Evolutionary conservation across 2,113 vertebrate species (phyloP).

Genomic region (Ailuropoda melanoleuca): DNA sequence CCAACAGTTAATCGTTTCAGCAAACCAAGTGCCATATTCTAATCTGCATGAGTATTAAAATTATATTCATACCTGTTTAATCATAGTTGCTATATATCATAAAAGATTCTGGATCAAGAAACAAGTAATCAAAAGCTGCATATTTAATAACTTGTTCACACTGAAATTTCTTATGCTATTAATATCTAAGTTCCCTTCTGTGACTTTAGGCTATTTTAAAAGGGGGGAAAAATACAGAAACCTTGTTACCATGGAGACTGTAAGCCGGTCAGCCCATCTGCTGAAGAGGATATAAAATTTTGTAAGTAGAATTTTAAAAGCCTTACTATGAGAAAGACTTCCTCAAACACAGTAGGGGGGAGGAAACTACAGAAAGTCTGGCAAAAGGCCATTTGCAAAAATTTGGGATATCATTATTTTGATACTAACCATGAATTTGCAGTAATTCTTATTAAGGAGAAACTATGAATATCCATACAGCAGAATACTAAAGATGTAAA

Average conservation of each 20-base stretch:
- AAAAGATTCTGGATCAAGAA: conserved; percentile 62
- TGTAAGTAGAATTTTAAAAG: conserved; percentile 61
- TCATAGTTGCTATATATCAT: not conserved
- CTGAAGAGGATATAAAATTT: conserved; percentile 62
- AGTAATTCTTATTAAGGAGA: not conserved
- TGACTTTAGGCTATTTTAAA: conserved; percentile 81
- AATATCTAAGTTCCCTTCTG: conserved; percentile 79
- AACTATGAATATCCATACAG: not conserved
- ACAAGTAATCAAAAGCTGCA: conserved; percentile 68
- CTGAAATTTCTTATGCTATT: conserved; percentile 77
- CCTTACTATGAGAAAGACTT: conserved; percentile 47
- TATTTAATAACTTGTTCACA: conserved; percentile 69
- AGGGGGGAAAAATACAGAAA: conserved; percentile 42
- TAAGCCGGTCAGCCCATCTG: conserved; percentile 83
- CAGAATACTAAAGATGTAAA: not conserved
- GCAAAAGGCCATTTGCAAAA: not conserved
- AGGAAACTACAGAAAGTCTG: not conserved
- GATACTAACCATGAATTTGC: not conserved
- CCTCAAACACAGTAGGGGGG: not conserved
- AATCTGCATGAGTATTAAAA: not conserved
- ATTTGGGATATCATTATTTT: not conserved
- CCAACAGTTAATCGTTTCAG: conserved; percentile 19
- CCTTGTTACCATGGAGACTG: conserved; percentile 85
- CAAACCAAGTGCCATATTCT: not conserved
- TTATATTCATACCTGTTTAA: not conserved